Evolutionary conservation across 2,888 invertebrate species (phyloP).

Genomic region (Tanaodytes sp.): DNA sequence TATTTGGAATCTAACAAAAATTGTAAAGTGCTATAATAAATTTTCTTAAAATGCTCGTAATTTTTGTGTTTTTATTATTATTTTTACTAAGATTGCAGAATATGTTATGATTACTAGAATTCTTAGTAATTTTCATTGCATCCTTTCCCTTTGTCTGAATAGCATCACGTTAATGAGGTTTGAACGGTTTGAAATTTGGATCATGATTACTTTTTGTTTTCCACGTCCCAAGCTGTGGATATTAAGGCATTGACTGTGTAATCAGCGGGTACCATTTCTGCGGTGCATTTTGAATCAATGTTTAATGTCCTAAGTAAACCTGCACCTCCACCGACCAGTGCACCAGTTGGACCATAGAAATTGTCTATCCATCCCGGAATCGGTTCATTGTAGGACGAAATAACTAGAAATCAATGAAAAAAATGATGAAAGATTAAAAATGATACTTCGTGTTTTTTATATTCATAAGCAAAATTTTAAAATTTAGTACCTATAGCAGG

Average conservation of each 20-base stretch:
- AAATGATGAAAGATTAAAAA: too few species aligned
- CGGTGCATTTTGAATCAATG: conserved; percentile 64
- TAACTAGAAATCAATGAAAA: conserved; percentile 67
- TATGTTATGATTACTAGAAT: too few species aligned
- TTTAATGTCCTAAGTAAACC: conserved; percentile 75
- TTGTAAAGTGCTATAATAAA: too few species aligned
- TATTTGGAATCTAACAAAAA: not conserved
- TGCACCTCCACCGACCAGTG: conserved; percentile 74
- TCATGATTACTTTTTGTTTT: conserved; percentile 67
- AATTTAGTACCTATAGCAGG: conserved; percentile 83
- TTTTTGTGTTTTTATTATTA: too few species aligned
- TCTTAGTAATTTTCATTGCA: too few species aligned
- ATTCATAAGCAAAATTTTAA: too few species aligned
- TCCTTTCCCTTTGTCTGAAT: too few species aligned
- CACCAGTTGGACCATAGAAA: conserved; percentile 76
- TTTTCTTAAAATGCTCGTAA: too few species aligned
- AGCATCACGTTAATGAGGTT: too few species aligned
- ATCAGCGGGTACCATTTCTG: conserved; percentile 74
- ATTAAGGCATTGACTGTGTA: conserved; percentile 72
- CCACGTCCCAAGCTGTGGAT: conserved; percentile 73
- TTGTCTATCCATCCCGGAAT: conserved; percentile 82
- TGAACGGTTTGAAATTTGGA: not conserved
- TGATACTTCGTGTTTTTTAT: too few species aligned
- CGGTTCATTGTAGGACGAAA: conserved; percentile 73
- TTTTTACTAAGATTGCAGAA: too few species aligned